Base-by-base conservation (phyloP, 1,140 invertebrate species). In the Temnothorax longispinosus region DNA sequence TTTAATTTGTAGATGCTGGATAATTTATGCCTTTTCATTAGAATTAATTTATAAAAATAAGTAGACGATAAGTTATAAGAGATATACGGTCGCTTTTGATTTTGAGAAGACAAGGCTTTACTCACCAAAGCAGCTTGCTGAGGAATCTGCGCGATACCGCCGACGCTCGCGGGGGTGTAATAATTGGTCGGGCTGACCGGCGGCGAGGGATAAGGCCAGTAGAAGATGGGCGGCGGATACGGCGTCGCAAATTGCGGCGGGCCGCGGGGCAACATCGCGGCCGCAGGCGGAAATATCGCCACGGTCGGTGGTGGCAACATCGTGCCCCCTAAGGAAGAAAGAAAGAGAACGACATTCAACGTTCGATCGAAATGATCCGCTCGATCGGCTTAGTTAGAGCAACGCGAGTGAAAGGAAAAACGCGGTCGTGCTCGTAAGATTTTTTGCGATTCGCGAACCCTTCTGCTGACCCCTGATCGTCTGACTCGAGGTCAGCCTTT, bases 201-300 rank as follows among this genome's bases (percentile, higher is more conserved):
- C 52, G 98, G 98, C 88, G 98, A 98, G 15, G 98, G 98, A 95
- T 99, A 99, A 0, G 97, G 97, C 98, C 98, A 99, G 95, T 98
- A 98, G 88, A 98, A 97, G 15, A 98, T 96, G 8, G 97, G 97
- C 67, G 97, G 96, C 71, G 96, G 96, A 92, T 94, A 94, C 6
- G 95, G 92, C 87, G 96, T 95, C 5, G 96, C 95, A 18, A 96
- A 96, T 38, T 96, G 96, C 87, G 96, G 93, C 92, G 96, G 86
- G 90, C 95, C 94, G 91, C 94, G 93, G 8, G 93, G 88, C 77
- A 95, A 60, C 82, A 95, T 93, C 27, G 93, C 92, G 52, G 92
- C 87, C 67, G 93, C 92, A 6, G 93, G 89, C 27, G 96, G 94
- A 88, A 95, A 96, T 88, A 95, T 95, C 13, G 95, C 92, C 8